Conservation (phyloP, 2,888 invertebrate species). For the Brachyptera risi region DNA sequence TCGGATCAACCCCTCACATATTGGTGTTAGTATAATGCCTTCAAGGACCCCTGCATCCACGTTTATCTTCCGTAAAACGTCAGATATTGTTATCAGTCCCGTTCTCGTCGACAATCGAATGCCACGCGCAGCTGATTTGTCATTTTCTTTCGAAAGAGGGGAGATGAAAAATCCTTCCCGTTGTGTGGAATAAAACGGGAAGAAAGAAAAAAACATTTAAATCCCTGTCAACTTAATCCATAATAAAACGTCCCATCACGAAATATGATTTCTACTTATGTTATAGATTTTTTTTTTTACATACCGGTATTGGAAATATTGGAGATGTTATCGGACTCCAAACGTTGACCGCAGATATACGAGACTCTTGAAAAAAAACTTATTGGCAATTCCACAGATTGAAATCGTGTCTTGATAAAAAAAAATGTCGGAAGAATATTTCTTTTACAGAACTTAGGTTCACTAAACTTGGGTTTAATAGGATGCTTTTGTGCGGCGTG, state of each 20-base stretch:
- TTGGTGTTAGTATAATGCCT: background rate
- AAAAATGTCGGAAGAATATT: no score
- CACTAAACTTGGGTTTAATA: no score
- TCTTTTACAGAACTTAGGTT: no score
- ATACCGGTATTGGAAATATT: background rate
- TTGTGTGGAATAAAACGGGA: background rate
- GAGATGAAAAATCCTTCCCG: background rate
- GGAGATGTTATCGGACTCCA: background rate
- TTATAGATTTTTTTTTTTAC: conserved; percentile 1
- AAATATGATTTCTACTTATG: no score
- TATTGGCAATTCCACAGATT: no score
- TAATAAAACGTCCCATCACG: no score
- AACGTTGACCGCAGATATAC: background rate
- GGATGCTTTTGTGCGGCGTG: no score
- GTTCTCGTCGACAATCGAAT: no score
- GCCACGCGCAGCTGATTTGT: conserved; percentile 5
- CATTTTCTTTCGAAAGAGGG: no score
- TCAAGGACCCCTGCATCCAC: background rate
- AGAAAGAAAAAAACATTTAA: conserved; percentile 1
- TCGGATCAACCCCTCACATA: background rate
- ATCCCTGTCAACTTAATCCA: background rate
- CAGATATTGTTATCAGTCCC: no score
- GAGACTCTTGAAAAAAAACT: background rate
- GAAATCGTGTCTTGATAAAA: no score
- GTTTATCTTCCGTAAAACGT: background rate